Evolutionary conservation across 2,113 vertebrate genomes (phyloP).

Genomic region (Scartelaos histophorus): DNA sequence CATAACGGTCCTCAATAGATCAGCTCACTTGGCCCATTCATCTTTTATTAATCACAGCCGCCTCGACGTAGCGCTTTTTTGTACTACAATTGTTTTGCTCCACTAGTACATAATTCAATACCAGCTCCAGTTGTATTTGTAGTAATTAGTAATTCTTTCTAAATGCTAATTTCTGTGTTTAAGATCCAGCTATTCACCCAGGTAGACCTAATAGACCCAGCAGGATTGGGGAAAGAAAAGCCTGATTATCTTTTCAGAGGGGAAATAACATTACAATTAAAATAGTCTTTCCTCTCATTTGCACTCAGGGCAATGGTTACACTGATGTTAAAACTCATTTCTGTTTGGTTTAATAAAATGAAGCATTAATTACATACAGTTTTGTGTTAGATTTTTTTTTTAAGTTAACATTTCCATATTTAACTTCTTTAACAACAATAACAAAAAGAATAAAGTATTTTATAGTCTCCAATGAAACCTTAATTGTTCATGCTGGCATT

Average conservation of each 20-base stretch:
- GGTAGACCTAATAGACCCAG: slow-evolving; percentile 52
- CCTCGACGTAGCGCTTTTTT: background rate
- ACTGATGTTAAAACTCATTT: background rate
- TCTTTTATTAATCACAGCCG: slow-evolving; percentile 33
- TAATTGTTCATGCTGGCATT: background rate
- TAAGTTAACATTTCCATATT: background rate
- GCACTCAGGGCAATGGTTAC: background rate
- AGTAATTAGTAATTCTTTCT: slow-evolving; percentile 21
- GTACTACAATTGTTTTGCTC: background rate
- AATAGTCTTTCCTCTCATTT: slow-evolving; percentile 1
- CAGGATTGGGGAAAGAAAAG: slow-evolving; percentile 50
- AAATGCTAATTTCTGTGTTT: slow-evolving; percentile 24
- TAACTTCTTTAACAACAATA: background rate
- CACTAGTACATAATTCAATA: background rate
- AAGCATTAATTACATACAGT: background rate
- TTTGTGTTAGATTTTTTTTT: background rate
- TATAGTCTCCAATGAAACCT: background rate
- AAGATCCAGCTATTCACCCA: slow-evolving; percentile 39
- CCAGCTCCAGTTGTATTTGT: background rate
- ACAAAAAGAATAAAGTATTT: background rate
- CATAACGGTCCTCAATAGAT: slow-evolving; percentile 46
- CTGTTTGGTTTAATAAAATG: background rate
- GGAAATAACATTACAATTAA: slow-evolving; percentile 30
- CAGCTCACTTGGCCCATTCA: slow-evolving; percentile 32
- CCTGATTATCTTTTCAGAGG: slow-evolving; percentile 30